Conservation (phyloP, 30 jellyfish, hydroid and myxozoan species). For the Pseudorhiza aurosa region DNA sequence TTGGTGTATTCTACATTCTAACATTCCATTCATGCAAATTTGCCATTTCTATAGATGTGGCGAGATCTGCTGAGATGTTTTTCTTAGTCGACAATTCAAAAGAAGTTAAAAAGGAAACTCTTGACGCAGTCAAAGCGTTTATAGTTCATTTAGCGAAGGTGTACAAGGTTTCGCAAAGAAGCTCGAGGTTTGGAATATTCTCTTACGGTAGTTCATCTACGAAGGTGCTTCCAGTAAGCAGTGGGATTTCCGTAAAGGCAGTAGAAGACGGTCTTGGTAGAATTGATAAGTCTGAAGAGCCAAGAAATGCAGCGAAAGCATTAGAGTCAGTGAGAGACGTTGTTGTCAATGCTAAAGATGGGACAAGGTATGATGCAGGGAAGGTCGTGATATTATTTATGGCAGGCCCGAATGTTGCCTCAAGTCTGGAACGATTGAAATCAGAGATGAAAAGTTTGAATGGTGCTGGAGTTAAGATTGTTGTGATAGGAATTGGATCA, state of each 20-base stretch:
- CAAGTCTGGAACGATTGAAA: not conserved
- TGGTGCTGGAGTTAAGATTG: constrained; percentile 19
- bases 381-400: not conserved
- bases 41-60: not conserved
- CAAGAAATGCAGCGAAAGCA: not conserved
- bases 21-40: not conserved
- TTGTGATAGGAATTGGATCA: not conserved
- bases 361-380: not conserved
- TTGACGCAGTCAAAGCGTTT: not conserved
- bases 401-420: not conserved
- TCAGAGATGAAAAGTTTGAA: not conserved
- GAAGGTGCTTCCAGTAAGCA: not conserved
- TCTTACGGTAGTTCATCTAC: constrained; percentile 3
- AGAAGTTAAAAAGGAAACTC: not conserved
- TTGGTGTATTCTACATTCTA: not conserved
- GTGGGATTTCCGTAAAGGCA: not conserved
- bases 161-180: not conserved
- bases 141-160: not conserved
- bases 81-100: constrained; percentile 5
- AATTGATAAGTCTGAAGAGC: not conserved
- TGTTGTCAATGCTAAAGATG: constrained; percentile 2
- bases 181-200: not conserved
- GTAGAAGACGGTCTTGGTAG: not conserved
- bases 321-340: not conserved
- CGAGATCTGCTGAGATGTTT: not conserved